phyloP scores from a whole-genome alignment of 2,113 vertebrate species.

The Setophaga kirtlandii region DNA sequence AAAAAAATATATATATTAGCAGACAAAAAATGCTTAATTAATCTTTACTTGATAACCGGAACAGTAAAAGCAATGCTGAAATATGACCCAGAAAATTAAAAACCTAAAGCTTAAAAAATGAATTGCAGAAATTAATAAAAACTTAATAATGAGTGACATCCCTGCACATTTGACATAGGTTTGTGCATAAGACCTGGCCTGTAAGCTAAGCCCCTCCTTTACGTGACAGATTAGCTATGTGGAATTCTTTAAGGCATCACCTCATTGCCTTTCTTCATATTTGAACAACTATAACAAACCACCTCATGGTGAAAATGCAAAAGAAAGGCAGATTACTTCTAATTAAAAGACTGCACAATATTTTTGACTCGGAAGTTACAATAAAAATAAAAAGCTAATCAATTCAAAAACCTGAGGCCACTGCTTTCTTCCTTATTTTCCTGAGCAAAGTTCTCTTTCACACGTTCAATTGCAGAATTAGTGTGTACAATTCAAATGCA shows the following conservation, averaged over 20 bases:
- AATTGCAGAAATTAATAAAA: neutral
- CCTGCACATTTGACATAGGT: neutral
- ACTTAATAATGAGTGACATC: neutral
- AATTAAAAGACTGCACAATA: neutral
- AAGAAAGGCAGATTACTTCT: neutral
- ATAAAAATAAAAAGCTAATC: neutral
- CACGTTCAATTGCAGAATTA: neutral
- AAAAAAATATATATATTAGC: neutral
- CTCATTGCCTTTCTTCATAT: neutral
- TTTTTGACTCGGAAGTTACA: neutral
- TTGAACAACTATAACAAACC: neutral
- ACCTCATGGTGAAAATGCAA: neutral
- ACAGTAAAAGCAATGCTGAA: neutral
- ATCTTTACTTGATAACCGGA: neutral
- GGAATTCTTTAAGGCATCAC: neutral
- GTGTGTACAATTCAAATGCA: neutral
- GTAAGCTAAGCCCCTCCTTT: neutral
- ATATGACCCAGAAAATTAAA: neutral
- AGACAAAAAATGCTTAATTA: neutral
- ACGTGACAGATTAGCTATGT: neutral
- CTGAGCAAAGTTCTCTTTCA: neutral
- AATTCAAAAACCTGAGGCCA: neutral
- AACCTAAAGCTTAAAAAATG: neutral
- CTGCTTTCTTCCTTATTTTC: neutral
- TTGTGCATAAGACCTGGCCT: neutral